phyloP scores from a whole-genome alignment of 2,113 vertebrate genomes.

The Ochotona princeps region DNA sequence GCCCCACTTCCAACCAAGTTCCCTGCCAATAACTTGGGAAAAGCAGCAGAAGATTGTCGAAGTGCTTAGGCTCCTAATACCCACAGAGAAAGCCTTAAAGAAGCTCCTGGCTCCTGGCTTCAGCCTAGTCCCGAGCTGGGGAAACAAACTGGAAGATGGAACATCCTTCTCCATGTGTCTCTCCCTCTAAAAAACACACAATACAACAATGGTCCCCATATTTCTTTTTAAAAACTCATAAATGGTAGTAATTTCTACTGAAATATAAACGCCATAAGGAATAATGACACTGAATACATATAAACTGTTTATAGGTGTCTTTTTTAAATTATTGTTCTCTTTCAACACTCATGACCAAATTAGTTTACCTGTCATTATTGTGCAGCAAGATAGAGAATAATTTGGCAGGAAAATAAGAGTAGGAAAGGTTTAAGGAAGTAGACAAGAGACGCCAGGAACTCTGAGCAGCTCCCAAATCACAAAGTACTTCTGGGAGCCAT shows the following conservation, averaged over 20 bases:
- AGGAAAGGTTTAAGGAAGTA: neutral
- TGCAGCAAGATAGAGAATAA: neutral
- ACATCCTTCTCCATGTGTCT: too few relatives aligned
- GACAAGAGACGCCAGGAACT: neutral
- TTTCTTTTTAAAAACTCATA: neutral
- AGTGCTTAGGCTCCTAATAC: too few relatives aligned
- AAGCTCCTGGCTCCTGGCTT: too few relatives aligned
- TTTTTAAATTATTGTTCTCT: neutral
- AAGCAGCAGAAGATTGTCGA: too few relatives aligned
- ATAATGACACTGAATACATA: neutral
- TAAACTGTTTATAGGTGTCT: neutral
- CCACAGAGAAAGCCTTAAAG: too few relatives aligned
- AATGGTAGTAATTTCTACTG: neutral
- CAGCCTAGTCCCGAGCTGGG: too few relatives aligned
- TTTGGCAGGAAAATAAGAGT: neutral
- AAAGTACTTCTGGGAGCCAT: neutral
- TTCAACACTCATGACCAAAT: neutral
- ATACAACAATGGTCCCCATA: too few relatives aligned
- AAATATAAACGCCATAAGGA: neutral
- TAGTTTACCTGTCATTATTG: neutral
- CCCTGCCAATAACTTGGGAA: too few relatives aligned
- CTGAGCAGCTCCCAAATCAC: neutral
- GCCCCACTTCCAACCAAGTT: too few relatives aligned
- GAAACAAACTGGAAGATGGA: neutral
- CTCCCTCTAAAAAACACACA: neutral